A percentile compares a stretch with the other conserved stretches of the same genome.
phyloP scores from a whole-genome alignment of 53 echinoderm and acorn worm species.

The Crossaster papposus region DNA sequence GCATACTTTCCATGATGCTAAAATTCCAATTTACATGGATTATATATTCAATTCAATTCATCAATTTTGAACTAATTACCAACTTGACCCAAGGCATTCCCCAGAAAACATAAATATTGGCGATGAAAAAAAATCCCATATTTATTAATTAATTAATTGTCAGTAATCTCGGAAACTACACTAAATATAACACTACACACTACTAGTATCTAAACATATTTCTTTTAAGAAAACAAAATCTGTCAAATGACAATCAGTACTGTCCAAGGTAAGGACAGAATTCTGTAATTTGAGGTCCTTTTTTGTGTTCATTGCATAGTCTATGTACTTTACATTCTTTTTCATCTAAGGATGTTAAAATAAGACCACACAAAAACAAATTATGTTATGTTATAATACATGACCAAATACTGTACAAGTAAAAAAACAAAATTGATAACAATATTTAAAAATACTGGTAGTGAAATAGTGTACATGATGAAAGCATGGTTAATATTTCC shows the following conservation, averaged over 20 bases:
- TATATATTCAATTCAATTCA: not conserved
- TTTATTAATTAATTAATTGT: too few species aligned
- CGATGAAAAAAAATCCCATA: too few species aligned
- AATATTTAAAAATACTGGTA: constrained; percentile 2
- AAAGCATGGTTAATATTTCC: constrained; percentile 40
- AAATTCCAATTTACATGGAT: not conserved
- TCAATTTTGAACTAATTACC: too few species aligned
- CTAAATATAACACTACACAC: not conserved
- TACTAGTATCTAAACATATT: not conserved
- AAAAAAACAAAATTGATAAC: constrained; percentile 46
- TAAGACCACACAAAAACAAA: not conserved
- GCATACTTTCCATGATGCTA: not conserved
- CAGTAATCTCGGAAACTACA: not conserved
- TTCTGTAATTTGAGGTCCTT: not conserved
- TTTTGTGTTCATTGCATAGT: not conserved
- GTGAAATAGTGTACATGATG: constrained; percentile 33
- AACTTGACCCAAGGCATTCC: too few species aligned
- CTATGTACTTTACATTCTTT: not conserved
- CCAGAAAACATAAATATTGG: too few species aligned
- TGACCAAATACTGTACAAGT: constrained; percentile 22
- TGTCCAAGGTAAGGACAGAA: not conserved
- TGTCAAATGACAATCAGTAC: not conserved
- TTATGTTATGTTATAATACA: constrained; percentile 1
- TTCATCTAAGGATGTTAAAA: not conserved
- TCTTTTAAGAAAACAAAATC: not conserved